phyloP scores from a whole-genome alignment of 2,888 invertebrate species.

The Rhorus exstirpatorius region DNA sequence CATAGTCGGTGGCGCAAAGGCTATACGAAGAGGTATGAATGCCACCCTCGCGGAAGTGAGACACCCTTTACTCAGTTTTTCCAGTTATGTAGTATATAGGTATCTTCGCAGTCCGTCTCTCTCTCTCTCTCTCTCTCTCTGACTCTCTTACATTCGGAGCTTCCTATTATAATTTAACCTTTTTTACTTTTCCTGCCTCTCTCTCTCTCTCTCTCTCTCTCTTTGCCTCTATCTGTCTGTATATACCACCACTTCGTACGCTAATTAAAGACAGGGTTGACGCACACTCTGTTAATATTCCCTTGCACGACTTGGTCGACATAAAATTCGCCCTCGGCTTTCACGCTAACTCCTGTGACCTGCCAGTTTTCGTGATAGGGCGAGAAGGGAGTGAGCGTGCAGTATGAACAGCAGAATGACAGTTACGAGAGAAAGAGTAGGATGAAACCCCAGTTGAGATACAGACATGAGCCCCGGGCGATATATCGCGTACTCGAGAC shows the following conservation, averaged over 20 bases:
- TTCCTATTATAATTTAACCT: conserved; percentile 20
- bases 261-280: conserved; percentile 73
- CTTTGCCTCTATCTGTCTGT: conserved; percentile 7
- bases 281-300: conserved; percentile 73
- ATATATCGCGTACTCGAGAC: conserved; percentile 3
- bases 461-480: conserved; percentile 22
- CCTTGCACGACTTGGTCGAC: conserved; percentile 66
- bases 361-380: conserved; percentile 25
- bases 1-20: conserved; percentile 18
- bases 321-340: conserved; percentile 48
- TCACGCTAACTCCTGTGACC: conserved; percentile 24
- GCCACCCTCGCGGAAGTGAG: neutral
- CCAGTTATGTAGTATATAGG: conserved; percentile 30
- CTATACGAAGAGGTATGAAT: conserved; percentile 3
- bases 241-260: conserved; percentile 36
- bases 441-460: conserved; percentile 20
- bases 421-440: conserved; percentile 24
- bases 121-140: neutral
- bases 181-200: conserved; percentile 9
- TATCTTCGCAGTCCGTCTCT: conserved; percentile 5
- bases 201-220: conserved; percentile 22
- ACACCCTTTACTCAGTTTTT: conserved; percentile 10
- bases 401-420: conserved; percentile 1
- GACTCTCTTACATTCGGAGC: too few species aligned
- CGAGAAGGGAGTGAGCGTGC: neutral